phyloP scores from a whole-genome alignment of 2,888 invertebrate species.

The Spialia ferax region DNA sequence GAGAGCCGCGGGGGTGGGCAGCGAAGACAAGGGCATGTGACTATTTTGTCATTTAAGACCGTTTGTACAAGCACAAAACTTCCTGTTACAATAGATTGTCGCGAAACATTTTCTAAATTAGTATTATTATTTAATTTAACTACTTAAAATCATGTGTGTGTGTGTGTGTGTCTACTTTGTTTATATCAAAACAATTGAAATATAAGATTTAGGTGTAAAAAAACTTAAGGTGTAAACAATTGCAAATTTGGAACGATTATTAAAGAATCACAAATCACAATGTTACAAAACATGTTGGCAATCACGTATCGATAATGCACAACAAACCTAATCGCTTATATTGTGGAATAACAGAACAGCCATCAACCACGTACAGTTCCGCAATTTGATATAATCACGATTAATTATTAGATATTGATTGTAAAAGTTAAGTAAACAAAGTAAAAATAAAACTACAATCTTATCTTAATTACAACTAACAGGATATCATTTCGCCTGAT shows the following conservation, averaged over 20 bases:
- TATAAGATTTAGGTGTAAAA: no score
- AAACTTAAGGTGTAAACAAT: no score
- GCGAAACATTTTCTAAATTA: neutral
- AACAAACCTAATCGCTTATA: constrained; percentile 8
- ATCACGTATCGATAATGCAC: constrained; percentile 8
- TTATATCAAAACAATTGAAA: neutral
- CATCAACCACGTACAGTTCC: constrained; percentile 1
- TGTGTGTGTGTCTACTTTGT: neutral
- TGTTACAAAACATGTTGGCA: constrained; percentile 1
- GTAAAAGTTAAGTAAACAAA: constrained; percentile 3
- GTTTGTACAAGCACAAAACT: constrained; percentile 15
- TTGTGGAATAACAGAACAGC: neutral
- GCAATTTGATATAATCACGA: constrained; percentile 8
- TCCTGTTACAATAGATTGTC: neutral
- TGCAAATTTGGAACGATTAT: no score
- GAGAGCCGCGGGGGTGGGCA: constrained; percentile 54
- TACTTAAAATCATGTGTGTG: no score
- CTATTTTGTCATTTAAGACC: constrained; percentile 9
- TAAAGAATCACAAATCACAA: neutral
- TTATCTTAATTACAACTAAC: constrained; percentile 2
- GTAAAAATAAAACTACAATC: constrained; percentile 8
- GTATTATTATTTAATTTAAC: constrained; percentile 4
- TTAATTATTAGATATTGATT: constrained; percentile 13
- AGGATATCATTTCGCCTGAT: neutral
- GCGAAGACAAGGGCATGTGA: constrained; percentile 8